phyloP scores from a whole-genome alignment of 1,140 invertebrate genomes.

The Heterodera carotae region DNA sequence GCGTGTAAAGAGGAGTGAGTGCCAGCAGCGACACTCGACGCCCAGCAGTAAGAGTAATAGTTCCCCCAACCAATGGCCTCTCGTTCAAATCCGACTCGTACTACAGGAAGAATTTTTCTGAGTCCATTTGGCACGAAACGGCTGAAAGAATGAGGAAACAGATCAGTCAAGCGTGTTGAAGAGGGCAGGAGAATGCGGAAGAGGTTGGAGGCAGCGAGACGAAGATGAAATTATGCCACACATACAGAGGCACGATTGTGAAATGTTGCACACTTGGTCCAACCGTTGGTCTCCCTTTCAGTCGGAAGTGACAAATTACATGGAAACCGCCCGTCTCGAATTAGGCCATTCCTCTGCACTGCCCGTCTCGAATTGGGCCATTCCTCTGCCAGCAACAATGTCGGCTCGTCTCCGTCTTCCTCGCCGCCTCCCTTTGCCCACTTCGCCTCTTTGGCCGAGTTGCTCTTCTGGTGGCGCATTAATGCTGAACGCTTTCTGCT shows the following conservation, averaged over 20 bases:
- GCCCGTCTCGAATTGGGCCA: too few species aligned
- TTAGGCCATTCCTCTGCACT: too few species aligned
- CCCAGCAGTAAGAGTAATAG: too few species aligned
- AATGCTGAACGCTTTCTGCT: slow-evolving; percentile 23
- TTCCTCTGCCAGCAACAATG: background rate
- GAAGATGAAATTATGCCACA: slow-evolving; percentile 12
- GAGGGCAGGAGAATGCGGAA: background rate
- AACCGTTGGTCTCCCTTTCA: background rate
- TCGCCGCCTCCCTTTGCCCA: background rate
- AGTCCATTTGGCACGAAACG: slow-evolving; percentile 15
- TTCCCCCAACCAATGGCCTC: too few species aligned
- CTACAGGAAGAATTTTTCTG: background rate
- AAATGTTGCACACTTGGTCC: background rate
- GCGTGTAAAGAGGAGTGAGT: too few species aligned
- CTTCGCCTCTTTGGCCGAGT: slow-evolving; percentile 11
- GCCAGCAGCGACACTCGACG: too few species aligned
- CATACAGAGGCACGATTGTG: background rate
- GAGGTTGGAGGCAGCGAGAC: background rate
- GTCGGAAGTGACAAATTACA: slow-evolving; percentile 27
- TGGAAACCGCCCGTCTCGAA: slow-evolving; percentile 18
- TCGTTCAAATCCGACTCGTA: too few species aligned
- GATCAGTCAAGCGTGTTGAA: slow-evolving; percentile 19
- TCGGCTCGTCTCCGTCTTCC: background rate
- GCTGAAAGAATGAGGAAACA: slow-evolving; percentile 9
- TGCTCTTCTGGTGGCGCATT: slow-evolving; percentile 29